Conservation (phyloP, 2,888 invertebrate genomes). For the Eueremaeus valkanovi region DNA sequence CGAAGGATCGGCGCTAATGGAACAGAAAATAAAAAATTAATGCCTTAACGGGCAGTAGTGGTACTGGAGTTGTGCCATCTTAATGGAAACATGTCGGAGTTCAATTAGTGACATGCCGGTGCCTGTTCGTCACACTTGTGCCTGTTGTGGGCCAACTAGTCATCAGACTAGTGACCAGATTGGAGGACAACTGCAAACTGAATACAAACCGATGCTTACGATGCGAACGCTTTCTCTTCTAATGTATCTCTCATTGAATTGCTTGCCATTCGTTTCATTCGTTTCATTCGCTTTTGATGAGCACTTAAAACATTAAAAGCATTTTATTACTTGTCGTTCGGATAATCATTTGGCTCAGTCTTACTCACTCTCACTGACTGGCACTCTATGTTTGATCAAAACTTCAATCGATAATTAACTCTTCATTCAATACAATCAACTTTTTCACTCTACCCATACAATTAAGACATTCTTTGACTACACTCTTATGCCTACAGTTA, state of each 20-base stretch:
- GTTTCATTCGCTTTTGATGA: not conserved
- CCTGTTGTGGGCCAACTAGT: not conserved
- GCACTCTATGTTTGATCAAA: constrained; percentile 37
- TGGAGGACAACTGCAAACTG: not conserved
- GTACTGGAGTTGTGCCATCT: constrained; percentile 16
- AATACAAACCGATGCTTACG: not conserved
- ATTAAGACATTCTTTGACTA: constrained; percentile 27
- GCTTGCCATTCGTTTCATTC: not conserved
- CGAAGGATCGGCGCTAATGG: constrained; percentile 5
- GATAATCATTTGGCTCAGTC: not conserved
- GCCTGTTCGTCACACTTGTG: too few species aligned
- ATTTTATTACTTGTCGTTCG: constrained; percentile 27
- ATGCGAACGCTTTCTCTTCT: constrained; percentile 19
- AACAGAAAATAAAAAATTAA: constrained; percentile 13
- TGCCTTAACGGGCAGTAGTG: constrained; percentile 4
- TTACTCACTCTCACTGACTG: constrained; percentile 21
- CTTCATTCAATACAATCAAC: constrained; percentile 17
- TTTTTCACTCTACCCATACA: not conserved
- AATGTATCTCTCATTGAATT: constrained; percentile 21
- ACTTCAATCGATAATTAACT: constrained; percentile 29
- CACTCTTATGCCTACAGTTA: not conserved
- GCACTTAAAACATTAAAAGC: constrained; percentile 10
- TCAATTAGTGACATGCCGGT: constrained; percentile 41
- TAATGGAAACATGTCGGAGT: constrained; percentile 44
- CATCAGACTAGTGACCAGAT: not conserved